A percentile compares a stretch with the other conserved stretches of the same genome.
Evolutionary conservation across 1,140 invertebrate species (phyloP).

Genomic region (Steinernema khuongi): DNA sequence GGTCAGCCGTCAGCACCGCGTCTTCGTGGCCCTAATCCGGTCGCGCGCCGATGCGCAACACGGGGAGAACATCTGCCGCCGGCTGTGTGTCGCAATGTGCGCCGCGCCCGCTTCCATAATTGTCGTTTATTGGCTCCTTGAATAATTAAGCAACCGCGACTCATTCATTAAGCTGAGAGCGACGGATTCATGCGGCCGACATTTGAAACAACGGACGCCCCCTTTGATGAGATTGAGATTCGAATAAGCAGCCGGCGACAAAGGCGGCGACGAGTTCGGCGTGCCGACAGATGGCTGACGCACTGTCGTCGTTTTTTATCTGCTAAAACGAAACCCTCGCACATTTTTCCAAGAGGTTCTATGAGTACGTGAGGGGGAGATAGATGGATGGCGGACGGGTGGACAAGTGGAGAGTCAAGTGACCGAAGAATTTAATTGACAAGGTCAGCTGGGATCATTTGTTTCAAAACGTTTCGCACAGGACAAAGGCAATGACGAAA

Average conservation of each 20-base stretch:
- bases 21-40: neutral
- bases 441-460: neutral
- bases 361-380: neutral
- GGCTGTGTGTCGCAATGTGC: slow-evolving; percentile 7
- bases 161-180: neutral
- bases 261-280: neutral
- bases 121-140: neutral
- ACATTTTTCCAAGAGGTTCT: neutral
- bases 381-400: neutral
- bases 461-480: slow-evolving; percentile 11
- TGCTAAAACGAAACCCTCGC: neutral
- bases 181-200: neutral
- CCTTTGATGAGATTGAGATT: no score
- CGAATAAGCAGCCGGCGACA: neutral
- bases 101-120: neutral
- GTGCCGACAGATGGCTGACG: neutral
- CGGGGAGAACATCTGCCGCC: neutral
- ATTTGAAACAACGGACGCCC: no score
- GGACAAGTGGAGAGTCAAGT: neutral
- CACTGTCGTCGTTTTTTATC: neutral
- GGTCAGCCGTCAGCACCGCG: neutral
- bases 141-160: neutral
- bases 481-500: no score
- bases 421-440: slow-evolving; percentile 3
- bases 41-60: slow-evolving; percentile 1